These are phyloP conservation scores for Thripadectes ignobilis DNA, from an alignment of 2,797 vertebrate genomes.

Conservation along the genomic window DNA sequence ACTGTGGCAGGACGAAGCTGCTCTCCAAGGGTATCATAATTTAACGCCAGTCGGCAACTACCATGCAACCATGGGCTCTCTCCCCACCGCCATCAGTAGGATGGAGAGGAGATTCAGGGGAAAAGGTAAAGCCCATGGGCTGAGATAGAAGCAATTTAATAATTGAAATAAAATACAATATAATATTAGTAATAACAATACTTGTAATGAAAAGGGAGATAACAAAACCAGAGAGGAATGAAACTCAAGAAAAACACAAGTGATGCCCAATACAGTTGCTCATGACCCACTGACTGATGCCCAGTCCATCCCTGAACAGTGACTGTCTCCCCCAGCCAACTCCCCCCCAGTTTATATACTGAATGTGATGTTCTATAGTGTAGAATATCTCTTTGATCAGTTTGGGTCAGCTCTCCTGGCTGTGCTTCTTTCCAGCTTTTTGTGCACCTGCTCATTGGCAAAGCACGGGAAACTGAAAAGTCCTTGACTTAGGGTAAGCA, in stretches of 20 bases:
- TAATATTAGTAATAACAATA: not conserved
- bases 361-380: not conserved
- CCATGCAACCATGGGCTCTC: not conserved
- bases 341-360: not conserved
- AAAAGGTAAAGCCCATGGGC: not conserved
- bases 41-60: not conserved
- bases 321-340: not conserved
- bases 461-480: not conserved
- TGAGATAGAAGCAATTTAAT: not conserved
- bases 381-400: not conserved
- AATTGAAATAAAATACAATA: not conserved
- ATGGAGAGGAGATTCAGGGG: not conserved
- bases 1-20: not conserved
- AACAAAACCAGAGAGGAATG: not conserved
- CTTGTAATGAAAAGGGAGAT: not conserved
- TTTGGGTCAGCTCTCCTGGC: not conserved
- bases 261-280: not conserved
- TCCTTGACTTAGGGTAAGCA: not conserved
- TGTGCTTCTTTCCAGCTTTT: not conserved
- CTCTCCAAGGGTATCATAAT: not conserved
- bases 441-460: not conserved
- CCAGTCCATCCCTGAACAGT: not conserved
- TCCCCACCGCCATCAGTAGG: not conserved
- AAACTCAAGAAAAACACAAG: not conserved
- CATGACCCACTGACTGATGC: not conserved